Evolutionary conservation across 2,113 vertebrate species (phyloP).

Genomic region (Equus quagga): DNA sequence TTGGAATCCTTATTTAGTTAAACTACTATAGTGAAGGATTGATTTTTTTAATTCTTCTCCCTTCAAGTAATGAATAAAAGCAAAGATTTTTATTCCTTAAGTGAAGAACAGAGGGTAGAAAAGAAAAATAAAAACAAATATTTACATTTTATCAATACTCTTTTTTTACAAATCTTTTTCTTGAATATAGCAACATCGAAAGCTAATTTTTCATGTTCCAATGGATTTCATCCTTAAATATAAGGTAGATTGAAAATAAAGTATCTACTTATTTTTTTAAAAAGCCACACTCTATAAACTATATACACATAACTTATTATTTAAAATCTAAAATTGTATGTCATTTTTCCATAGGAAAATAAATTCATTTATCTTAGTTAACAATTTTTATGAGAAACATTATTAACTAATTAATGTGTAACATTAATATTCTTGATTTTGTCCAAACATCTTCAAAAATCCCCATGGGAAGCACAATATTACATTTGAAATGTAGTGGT

Average conservation of each 20-base stretch:
- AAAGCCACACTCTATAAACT: neutral
- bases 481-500: neutral
- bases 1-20: constrained; percentile 2
- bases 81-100: neutral
- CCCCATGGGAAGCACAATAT: neutral
- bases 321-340: constrained; percentile 34
- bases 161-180: neutral
- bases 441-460: constrained; percentile 50
- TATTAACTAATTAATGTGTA: constrained; percentile 51
- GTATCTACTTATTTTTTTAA: neutral
- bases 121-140: neutral
- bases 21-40: constrained; percentile 16
- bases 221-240: neutral
- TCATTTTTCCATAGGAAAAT: constrained; percentile 46
- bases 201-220: neutral
- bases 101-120: neutral
- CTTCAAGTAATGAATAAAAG: neutral
- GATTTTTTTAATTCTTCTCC: neutral
- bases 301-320: neutral
- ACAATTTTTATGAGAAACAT: constrained; percentile 77
- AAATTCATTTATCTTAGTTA: constrained; percentile 69
- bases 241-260: neutral
- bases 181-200: neutral
- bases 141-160: neutral
- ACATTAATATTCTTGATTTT: constrained; percentile 71